These are phyloP conservation scores for Ianthella basta DNA, from an alignment of 37 sponge, comb jelly and placozoan genomes.

Conservation along the genomic window DNA sequence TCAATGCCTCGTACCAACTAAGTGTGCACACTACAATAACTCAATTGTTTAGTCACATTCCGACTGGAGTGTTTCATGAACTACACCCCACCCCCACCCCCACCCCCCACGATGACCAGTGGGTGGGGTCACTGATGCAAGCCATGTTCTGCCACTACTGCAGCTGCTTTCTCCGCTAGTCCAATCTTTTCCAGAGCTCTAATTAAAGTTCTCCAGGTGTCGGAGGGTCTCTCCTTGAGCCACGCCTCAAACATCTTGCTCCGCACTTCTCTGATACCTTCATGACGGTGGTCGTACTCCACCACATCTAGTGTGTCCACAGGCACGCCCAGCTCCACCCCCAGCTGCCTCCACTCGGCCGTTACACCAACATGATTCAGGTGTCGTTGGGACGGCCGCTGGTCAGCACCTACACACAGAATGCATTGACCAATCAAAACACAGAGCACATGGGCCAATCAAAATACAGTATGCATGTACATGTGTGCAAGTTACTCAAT, in stretches of 20 bases:
- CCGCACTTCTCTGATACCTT: background rate
- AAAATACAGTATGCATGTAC: background rate
- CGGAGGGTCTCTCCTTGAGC: background rate
- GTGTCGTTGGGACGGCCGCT: background rate
- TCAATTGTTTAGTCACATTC: too few species aligned
- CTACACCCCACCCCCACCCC: too few species aligned
- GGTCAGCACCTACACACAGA: conserved; percentile 17
- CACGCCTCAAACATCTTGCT: conserved; percentile 4
- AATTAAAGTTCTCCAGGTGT: background rate
- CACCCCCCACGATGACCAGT: too few species aligned
- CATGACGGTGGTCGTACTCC: background rate
- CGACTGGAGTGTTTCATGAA: too few species aligned
- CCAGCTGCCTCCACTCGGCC: conserved; percentile 11
- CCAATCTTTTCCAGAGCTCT: background rate
- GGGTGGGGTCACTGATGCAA: too few species aligned
- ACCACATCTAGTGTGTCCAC: background rate
- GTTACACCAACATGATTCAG: background rate
- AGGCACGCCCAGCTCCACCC: background rate
- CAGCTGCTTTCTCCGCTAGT: background rate
- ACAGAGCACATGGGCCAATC: background rate
- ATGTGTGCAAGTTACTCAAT: background rate
- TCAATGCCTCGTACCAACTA: too few species aligned
- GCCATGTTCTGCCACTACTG: too few species aligned
- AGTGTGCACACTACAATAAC: too few species aligned
- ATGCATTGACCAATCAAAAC: background rate